Evolutionary conservation across 1,140 invertebrate genomes (phyloP), one percentile per base, ranked within the genome.

Genomic region (Diabrotica virgifera): DNA sequence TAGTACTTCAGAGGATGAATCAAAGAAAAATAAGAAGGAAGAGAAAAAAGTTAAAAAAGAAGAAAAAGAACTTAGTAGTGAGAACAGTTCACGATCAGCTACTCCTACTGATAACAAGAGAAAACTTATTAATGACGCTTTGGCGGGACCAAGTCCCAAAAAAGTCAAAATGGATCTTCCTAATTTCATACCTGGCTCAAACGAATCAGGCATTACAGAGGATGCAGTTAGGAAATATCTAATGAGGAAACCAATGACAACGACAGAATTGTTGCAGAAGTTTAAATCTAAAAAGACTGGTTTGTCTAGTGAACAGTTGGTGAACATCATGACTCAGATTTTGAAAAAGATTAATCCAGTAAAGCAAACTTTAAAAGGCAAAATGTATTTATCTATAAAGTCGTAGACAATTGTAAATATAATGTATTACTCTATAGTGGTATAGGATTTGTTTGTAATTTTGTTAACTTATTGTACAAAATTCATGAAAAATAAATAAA

Each of bases 221-320:
- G 96, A 98, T 71, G 90, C 94, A 1, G 94, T 99, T 5, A 83
- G 94, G 13, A 85, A 95, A 12, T 99, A 98, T 79, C 81, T 99
- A 12, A 91, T 92, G 73, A 85, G 96, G 0, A 98, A 98, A 76
- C 96, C 96, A 3, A 96, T 98, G 90, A 98, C 96, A 0, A 92
- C 95, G 0, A 97, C 93, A 0, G 95, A 98, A 77, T 79, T 98
- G 11, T 78, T 98, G 6, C 92, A 95, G 52, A 98, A 98, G 81
- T 97, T 98, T 80, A 96, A 95, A 78, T 92, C 91, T 14, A 96
- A 96, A 77, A 94, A 95, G 72, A 93, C 92, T n/a, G 93, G 93
- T 9, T 83, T 97, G 37, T 89, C 87, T 13, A 92, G 89, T 59
- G 93, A 97, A 66, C 90, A 96, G 64, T 83, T 98, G 65, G 94